Base-by-base conservation (phyloP, 2,888 invertebrate genomes). In the Morpho helenor region DNA sequence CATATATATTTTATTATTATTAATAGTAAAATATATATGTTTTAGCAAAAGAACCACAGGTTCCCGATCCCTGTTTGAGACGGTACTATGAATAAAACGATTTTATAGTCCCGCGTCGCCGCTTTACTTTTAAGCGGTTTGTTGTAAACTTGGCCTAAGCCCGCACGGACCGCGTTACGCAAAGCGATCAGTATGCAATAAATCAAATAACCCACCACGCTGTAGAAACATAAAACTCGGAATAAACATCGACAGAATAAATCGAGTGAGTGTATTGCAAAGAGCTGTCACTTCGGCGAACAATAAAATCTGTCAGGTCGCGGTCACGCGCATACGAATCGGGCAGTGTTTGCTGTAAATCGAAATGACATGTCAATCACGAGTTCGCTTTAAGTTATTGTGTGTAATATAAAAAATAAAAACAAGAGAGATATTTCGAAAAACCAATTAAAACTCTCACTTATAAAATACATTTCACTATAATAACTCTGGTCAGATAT, bases 241-340 rank as follows among this genome's bases (percentile, higher is more conserved):
- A 8, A 57, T 57, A 57, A 52, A 46, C 40, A 46, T 41, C 47
- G 39, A 7, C 7, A 23, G 46, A 45, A 50, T 54, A 59, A 59
- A 59, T 59, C 50, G 50, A 42, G 41, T 46, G 42, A 50, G 40
- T 22, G 23, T 49, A 59, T 59, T 54, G 54, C 45, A 23, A 49
- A 45, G 54, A 22, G 58, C 53, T 49, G 58, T 54, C 50, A 59
- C 43, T 49, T 48, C 52, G 22, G 39, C 31, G 49, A 42, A 59
- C 58, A 59, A 59, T 54, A 54, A 50, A 52, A 54, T 54, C 47
- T 54, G 54, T 54, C 54, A 41, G 54, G 40, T 53, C 54, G 54
- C 53, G 54, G 54, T 54, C 54, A 31, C 41, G 40, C 48, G 10
- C 41, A 9, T 10, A n/a, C 23, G 53, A 45, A 45, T 46, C 52